Conservation (phyloP, 2,888 invertebrate genomes). For the Nomada ruficornis region DNA sequence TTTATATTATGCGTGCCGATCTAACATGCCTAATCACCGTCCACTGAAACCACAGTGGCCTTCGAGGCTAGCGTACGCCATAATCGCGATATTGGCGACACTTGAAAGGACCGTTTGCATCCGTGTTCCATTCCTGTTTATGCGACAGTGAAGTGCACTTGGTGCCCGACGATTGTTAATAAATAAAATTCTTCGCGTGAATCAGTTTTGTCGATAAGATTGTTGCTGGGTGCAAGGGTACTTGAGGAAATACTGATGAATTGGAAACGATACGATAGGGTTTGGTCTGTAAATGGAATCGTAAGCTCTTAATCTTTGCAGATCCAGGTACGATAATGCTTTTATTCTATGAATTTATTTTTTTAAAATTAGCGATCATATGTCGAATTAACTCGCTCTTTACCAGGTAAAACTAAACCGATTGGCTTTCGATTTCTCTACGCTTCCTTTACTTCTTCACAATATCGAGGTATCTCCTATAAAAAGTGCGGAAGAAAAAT, state of each 20-base stretch:
- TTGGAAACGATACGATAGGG: too few species aligned
- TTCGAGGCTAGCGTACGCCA: conserved; percentile 47
- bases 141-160: conserved; percentile 12
- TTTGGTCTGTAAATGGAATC: too few species aligned
- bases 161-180: neutral
- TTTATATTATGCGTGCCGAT: conserved; percentile 12
- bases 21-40: conserved; percentile 61
- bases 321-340: too few species aligned
- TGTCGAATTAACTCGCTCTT: neutral
- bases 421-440: too few species aligned
- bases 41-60: conserved; percentile 66
- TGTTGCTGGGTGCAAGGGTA: neutral
- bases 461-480: neutral
- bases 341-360: too few species aligned
- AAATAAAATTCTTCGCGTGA: neutral
- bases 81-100: conserved; percentile 39
- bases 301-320: too few species aligned
- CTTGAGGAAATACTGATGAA: neutral
- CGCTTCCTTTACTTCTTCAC: neutral
- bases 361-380: too few species aligned
- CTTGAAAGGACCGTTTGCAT: conserved; percentile 29
- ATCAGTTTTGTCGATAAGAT: neutral
- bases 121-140: conserved; percentile 26
- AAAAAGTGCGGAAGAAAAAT: conserved; percentile 7
- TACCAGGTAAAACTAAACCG: neutral